phyloP scores from a whole-genome alignment of 2,888 invertebrate species.

The Leucoptera coffeella region DNA sequence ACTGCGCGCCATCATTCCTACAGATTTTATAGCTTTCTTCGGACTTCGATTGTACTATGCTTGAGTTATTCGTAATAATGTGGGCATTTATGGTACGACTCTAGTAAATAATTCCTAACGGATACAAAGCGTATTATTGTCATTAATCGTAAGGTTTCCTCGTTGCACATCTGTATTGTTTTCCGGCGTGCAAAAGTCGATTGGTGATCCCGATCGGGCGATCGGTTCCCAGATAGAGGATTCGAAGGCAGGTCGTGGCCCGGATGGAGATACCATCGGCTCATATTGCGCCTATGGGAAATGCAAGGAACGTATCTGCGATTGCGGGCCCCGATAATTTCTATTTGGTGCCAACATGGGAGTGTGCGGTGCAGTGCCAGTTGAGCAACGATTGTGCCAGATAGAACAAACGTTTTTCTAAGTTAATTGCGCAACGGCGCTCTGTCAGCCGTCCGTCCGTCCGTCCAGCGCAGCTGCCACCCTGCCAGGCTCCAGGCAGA shows the following conservation, averaged over 20 bases:
- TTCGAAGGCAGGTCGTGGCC: constrained; percentile 31
- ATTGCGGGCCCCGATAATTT: no score
- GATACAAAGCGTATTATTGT: no score
- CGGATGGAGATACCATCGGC: constrained; percentile 22
- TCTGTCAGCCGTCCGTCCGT: constrained; percentile 34
- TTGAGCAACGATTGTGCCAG: no score
- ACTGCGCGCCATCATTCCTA: no score
- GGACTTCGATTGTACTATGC: no score
- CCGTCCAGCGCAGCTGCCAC: constrained; percentile 44
- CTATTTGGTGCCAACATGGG: no score
- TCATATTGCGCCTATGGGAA: constrained; percentile 29
- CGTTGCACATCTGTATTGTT: constrained; percentile 28
- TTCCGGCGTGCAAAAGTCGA: constrained; percentile 18
- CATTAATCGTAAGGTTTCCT: constrained; percentile 34
- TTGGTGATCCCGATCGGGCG: constrained; percentile 17
- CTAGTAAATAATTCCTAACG: constrained; percentile 11
- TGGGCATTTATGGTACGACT: constrained; percentile 5
- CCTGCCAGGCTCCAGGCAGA: constrained; percentile 14
- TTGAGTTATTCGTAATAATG: no score
- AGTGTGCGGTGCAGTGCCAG: no score
- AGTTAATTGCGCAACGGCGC: constrained; percentile 45
- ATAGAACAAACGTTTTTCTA: constrained; percentile 52
- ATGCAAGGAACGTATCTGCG: constrained; percentile 3
- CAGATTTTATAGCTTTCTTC: no score
- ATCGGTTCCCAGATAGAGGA: constrained; percentile 23